Evolutionary conservation across 2,797 vertebrate species (phyloP), one percentile per base, ranked within the genome.

Genomic region (Periparus ater): DNA sequence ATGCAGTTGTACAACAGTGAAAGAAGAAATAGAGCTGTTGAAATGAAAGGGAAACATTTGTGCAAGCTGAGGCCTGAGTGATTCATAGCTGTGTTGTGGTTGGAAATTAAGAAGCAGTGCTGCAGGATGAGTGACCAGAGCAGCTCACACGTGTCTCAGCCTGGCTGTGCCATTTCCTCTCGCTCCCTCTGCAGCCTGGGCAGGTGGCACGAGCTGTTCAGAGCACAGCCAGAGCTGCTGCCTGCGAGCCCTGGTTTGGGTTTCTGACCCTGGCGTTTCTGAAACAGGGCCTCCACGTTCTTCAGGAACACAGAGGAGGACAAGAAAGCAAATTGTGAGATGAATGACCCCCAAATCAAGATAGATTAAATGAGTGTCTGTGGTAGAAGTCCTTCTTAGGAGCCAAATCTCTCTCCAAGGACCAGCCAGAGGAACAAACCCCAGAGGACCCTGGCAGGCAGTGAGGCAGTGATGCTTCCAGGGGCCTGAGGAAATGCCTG

Each of bases 201-300:
- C 5, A 7, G 15, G 44, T 6, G 29, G 19, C n/a, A 29, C 0
- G 5, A 10, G 11, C 25, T 40, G 9, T 2, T 54, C 30, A 45
- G 19, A 21, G 20, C 47, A 19, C 13, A 51, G 89, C 34, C 76
- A 42, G 47, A 38, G 12, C 57, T 42, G 74, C 67, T 65, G 30
- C 54, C 51, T 36, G 45, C 1, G 2, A 57, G 61, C 34, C 62
- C 58, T 58, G 68, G 1, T 6, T 47, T 44, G 44, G 14, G 15
- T 29, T 51, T 77, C 23, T 55, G 25, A 38, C 36, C 29, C 45
- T 17, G 7, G 9, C 1, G 0, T 26, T 65, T 34, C 76, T 73
- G 61, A 80, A 81, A 73, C 70, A 58, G 2, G 6, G 15, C 44
- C 55, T 74, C 66, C 25, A 40, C 9, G 1, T 60, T 51, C 79